Percentiles rank a stretch among this genome's conserved stretches.
Evolutionary conservation across 37 sponge, comb jelly and placozoan genomes (phyloP).

Genomic region (Amphimedon queenslandica): DNA sequence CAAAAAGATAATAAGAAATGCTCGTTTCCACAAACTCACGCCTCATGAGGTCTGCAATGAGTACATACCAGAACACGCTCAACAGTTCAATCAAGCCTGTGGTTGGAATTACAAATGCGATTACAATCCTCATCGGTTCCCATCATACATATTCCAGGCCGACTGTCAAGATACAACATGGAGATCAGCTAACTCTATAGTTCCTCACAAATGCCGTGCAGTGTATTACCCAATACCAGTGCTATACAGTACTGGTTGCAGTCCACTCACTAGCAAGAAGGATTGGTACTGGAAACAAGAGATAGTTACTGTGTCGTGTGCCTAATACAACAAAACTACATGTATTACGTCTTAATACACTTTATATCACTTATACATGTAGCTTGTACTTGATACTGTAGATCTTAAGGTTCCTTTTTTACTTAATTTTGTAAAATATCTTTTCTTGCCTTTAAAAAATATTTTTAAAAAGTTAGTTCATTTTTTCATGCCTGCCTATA

Average conservation of each 20-base stretch:
- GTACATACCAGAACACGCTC: neutral
- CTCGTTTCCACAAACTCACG: neutral
- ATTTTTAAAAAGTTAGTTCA: too few species aligned
- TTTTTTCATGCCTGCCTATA: too few species aligned
- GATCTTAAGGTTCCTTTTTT: too few species aligned
- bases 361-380: too few species aligned
- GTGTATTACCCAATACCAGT: constrained; percentile 20
- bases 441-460: too few species aligned
- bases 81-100: neutral
- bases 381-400: too few species aligned
- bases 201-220: constrained; percentile 1
- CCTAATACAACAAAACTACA: too few species aligned
- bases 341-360: too few species aligned
- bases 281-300: constrained; percentile 7
- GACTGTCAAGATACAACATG: constrained; percentile 8
- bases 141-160: constrained; percentile 50
- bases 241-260: constrained; percentile 11
- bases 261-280: constrained; percentile 4
- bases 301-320: constrained; percentile 11
- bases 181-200: neutral
- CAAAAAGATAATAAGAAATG: neutral
- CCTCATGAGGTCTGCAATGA: neutral
- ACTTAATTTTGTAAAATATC: too few species aligned
- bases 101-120: constrained; percentile 48
- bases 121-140: constrained; percentile 44